phyloP scores from a whole-genome alignment of 2,797 vertebrate species.

The Liasis olivaceus region DNA sequence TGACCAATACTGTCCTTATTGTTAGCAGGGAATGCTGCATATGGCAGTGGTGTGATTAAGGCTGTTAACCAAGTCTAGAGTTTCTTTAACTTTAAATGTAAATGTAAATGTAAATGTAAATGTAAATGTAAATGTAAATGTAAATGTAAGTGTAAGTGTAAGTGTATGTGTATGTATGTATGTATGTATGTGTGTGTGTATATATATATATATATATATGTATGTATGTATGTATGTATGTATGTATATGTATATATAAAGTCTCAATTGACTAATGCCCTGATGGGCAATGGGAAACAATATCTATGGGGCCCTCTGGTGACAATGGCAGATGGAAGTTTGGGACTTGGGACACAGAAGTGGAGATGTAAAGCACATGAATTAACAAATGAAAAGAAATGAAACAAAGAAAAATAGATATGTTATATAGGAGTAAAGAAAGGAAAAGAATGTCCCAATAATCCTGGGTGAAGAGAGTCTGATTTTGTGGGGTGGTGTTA shows the following conservation, averaged over 20 bases:
- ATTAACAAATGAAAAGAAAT: neutral
- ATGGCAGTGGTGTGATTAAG: neutral
- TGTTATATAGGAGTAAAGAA: neutral
- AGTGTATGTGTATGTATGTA: too few relatives aligned
- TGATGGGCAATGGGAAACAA: too few relatives aligned
- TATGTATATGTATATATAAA: neutral
- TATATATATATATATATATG: too few relatives aligned
- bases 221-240: too few relatives aligned
- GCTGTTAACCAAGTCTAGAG: neutral
- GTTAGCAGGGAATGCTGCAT: neutral
- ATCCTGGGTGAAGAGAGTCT: neutral
- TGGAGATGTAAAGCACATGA: neutral
- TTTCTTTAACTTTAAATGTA: neutral
- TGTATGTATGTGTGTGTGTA: too few relatives aligned
- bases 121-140: too few relatives aligned
- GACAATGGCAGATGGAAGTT: neutral
- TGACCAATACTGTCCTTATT: neutral
- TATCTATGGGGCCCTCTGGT: neutral
- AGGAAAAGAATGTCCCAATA: neutral
- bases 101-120: too few relatives aligned
- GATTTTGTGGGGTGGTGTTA: neutral
- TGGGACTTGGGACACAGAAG: neutral
- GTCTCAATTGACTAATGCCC: neutral
- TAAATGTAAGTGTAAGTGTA: too few relatives aligned
- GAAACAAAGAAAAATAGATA: neutral